These are phyloP conservation scores for Pycnonotus jocosus DNA, from an alignment of 2,113 vertebrate species.

Conservation along the genomic window DNA sequence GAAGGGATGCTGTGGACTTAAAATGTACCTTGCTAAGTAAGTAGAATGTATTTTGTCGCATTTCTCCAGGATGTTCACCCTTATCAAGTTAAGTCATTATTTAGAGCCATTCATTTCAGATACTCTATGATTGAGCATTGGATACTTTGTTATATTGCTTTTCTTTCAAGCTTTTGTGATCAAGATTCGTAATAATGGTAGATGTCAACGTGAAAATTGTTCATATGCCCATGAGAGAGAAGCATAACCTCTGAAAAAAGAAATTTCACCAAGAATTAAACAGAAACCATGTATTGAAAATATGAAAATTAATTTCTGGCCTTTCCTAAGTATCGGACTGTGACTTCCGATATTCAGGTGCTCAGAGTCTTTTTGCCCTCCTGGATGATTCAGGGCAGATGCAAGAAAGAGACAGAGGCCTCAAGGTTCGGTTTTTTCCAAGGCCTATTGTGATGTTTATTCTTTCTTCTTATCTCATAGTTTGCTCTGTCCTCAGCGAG, in stretches of 20 bases:
- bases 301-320: neutral
- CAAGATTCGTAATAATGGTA: neutral
- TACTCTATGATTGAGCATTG: neutral
- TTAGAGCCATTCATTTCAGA: neutral
- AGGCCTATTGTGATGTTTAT: too few relatives aligned
- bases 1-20: neutral
- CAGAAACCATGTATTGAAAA: neutral
- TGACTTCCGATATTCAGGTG: too few relatives aligned
- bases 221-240: accelerated
- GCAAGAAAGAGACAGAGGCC: too few relatives aligned
- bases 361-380: too few relatives aligned
- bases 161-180: neutral
- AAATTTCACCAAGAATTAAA: neutral
- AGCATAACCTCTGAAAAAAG: neutral
- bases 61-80: neutral
- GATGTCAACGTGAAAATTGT: neutral
- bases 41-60: neutral
- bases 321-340: too few relatives aligned
- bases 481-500: too few relatives aligned
- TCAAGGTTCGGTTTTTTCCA: too few relatives aligned
- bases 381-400: too few relatives aligned
- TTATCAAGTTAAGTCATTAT: neutral
- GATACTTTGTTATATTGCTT: neutral
- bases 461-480: too few relatives aligned
- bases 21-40: neutral